These are phyloP conservation scores for Sminthurinus aureus DNA, from an alignment of 2,888 invertebrate species.

Conservation along the genomic window DNA sequence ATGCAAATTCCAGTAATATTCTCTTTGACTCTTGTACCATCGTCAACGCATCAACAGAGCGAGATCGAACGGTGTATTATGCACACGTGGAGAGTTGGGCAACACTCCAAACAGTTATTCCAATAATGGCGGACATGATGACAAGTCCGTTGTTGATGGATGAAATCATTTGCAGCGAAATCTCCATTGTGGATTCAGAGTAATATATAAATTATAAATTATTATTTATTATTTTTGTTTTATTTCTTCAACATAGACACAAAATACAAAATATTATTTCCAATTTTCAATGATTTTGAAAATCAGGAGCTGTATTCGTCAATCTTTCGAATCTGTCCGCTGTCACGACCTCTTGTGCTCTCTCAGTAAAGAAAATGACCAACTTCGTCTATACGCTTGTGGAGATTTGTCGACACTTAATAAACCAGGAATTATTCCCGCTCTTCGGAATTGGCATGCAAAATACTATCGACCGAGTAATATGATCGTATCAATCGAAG, in stretches of 20 bases:
- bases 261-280: too few relatives aligned
- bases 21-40: slow-evolving; percentile 42
- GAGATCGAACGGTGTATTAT: slow-evolving; percentile 44
- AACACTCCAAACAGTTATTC: slow-evolving; percentile 33
- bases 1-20: slow-evolving; percentile 41
- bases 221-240: too few relatives aligned
- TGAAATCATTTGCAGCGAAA: slow-evolving; percentile 41
- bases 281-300: too few relatives aligned
- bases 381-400: slow-evolving; percentile 42
- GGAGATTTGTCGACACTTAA: slow-evolving; percentile 44
- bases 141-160: slow-evolving; percentile 39
- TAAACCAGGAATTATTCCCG: slow-evolving; percentile 38
- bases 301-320: slow-evolving; percentile 36
- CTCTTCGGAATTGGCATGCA: slow-evolving; percentile 39
- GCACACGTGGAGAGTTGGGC: slow-evolving; percentile 32
- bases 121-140: slow-evolving; percentile 47
- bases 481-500: slow-evolving; percentile 48
- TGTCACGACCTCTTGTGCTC: slow-evolving; percentile 30
- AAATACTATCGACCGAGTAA: slow-evolving; percentile 43
- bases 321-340: slow-evolving; percentile 44
- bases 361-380: slow-evolving; percentile 43
- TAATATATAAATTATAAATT: too few relatives aligned
- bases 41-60: slow-evolving; percentile 43
- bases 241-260: too few relatives aligned
- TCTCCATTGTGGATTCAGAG: slow-evolving; percentile 49